These are phyloP conservation scores for Trachelus troglodyta DNA, from an alignment of 2,888 invertebrate genomes.

Conservation along the genomic window DNA sequence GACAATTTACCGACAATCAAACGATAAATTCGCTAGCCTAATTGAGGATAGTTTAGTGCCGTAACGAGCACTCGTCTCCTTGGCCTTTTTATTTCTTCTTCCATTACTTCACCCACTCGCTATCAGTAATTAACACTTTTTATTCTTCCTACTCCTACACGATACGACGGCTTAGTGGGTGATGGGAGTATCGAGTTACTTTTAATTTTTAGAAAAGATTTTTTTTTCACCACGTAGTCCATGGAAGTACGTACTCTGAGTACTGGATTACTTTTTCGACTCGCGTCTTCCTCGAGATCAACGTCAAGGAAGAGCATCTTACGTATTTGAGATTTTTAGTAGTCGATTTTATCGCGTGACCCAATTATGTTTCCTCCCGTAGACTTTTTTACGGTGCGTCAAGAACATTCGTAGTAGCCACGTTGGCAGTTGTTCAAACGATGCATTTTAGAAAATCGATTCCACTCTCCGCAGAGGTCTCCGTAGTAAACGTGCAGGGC, in stretches of 20 bases:
- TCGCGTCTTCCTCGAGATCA: too few species aligned
- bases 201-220: neutral
- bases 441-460: constrained; percentile 47
- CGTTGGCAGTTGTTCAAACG: constrained; percentile 46
- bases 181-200: neutral
- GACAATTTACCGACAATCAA: neutral
- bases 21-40: neutral
- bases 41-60: neutral
- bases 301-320: too few species aligned
- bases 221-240: neutral
- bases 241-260: too few species aligned
- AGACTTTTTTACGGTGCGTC: neutral
- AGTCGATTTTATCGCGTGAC: neutral
- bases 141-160: neutral
- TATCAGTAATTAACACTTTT: neutral
- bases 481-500: constrained; percentile 10
- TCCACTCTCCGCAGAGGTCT: constrained; percentile 20
- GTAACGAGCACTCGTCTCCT: neutral
- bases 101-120: neutral
- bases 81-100: neutral
- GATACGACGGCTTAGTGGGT: neutral
- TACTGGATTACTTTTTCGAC: neutral
- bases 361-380: neutral
- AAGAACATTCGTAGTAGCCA: neutral
- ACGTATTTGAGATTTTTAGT: too few species aligned